Percentiles rank a stretch among this genome's conserved stretches.
These are phyloP conservation scores for Terrapene triunguis DNA, from an alignment of 2,113 vertebrate genomes.

Conservation along the genomic window DNA sequence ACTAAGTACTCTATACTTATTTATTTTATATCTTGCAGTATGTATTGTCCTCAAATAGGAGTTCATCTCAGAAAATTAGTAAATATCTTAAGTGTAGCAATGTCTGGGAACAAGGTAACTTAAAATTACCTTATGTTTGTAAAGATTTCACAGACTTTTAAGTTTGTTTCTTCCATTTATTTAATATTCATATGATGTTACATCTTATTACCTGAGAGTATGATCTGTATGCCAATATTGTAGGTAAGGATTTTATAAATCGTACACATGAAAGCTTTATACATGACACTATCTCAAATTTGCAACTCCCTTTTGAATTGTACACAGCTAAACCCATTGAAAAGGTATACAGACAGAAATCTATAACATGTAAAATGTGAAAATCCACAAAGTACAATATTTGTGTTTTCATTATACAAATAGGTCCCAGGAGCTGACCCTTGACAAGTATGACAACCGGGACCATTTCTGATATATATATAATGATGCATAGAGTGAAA, in stretches of 20 bases:
- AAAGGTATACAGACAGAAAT: background rate
- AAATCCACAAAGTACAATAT: background rate
- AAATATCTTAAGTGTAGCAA: accelerated
- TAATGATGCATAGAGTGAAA: background rate
- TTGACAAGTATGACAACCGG: background rate
- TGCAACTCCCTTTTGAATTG: background rate
- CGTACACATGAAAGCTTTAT: background rate
- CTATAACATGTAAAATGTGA: background rate
- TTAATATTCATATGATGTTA: background rate
- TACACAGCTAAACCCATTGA: background rate
- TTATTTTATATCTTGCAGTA: accelerated
- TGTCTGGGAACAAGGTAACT: accelerated
- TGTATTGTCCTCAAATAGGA: background rate
- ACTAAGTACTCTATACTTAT: background rate
- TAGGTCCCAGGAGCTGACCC: background rate
- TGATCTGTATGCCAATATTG: background rate
- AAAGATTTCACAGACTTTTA: background rate
- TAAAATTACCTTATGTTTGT: accelerated
- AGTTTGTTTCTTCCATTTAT: background rate
- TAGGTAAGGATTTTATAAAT: background rate
- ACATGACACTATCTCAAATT: background rate
- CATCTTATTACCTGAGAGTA: background rate
- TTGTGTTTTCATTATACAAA: background rate
- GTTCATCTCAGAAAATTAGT: accelerated
- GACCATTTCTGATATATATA: background rate